phyloP scores from a whole-genome alignment of 2,113 vertebrate genomes.

The Burhinus oedicnemus region DNA sequence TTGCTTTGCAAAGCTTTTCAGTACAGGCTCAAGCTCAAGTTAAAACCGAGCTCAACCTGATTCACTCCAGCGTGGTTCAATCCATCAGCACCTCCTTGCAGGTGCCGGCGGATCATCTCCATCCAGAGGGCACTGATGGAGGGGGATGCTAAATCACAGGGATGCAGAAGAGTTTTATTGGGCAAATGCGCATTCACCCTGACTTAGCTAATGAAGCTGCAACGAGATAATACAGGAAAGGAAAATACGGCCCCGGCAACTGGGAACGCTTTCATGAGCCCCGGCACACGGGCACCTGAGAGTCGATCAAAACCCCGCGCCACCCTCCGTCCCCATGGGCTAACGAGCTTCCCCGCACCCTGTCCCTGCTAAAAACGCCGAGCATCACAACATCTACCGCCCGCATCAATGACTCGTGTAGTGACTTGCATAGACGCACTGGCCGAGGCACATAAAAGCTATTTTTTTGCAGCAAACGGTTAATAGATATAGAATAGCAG shows the following conservation, averaged over 20 bases:
- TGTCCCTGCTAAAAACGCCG: background rate
- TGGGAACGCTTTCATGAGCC: constrained; percentile 38
- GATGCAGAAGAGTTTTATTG: constrained; percentile 58
- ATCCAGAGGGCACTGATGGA: constrained; percentile 20
- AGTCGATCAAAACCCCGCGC: constrained; percentile 1
- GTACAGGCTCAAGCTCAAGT: constrained; percentile 35
- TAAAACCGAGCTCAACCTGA: constrained; percentile 27
- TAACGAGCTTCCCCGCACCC: background rate
- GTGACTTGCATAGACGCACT: too few species aligned
- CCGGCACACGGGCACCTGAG: constrained; percentile 38
- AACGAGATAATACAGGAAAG: constrained; percentile 61
- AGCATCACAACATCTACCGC: background rate
- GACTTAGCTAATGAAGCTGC: constrained; percentile 67
- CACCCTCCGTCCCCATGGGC: background rate
- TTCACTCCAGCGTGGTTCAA: background rate
- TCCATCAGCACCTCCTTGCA: constrained; percentile 23
- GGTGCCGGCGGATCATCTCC: constrained; percentile 36
- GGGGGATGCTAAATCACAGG: constrained; percentile 39
- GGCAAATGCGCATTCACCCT: constrained; percentile 43
- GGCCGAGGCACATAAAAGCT: background rate
- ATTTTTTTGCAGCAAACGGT: background rate
- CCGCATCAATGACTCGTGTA: rapidly evolving
- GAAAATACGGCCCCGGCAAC: constrained; percentile 16
- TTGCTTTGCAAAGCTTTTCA: constrained; percentile 27
- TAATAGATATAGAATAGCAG: background rate